Evolutionary conservation across 2,888 invertebrate species (phyloP).

Genomic region (Trachelus iudaicus): DNA sequence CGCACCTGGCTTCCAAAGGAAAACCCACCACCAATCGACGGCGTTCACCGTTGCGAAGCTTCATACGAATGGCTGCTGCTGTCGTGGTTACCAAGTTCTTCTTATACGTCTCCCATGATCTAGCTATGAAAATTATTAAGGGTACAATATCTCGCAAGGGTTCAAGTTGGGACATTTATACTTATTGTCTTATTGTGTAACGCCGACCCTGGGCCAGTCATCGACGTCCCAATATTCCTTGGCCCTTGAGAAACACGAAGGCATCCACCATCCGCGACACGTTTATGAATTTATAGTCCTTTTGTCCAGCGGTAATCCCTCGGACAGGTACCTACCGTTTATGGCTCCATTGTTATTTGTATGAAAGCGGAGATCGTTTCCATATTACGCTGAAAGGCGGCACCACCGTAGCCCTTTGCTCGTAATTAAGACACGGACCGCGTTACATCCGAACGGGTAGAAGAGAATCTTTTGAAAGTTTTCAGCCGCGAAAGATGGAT

Average conservation of each 20-base stretch:
- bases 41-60: conserved; percentile 24
- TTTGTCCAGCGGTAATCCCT: conserved; percentile 45
- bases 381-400: conserved; percentile 35
- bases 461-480: conserved; percentile 58
- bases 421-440: conserved; percentile 55
- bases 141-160: background rate
- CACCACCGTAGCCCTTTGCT: conserved; percentile 34
- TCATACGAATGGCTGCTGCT: background rate
- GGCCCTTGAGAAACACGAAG: background rate
- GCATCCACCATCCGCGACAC: conserved; percentile 34
- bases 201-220: background rate
- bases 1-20: conserved; percentile 58
- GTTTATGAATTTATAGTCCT: conserved; percentile 59
- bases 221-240: background rate
- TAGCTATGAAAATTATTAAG: background rate
- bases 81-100: background rate
- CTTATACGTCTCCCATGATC: background rate
- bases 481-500: conserved; percentile 55
- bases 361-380: conserved; percentile 32
- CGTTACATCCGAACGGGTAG: conserved; percentile 22
- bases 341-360: conserved; percentile 43
- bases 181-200: conserved; percentile 4
- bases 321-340: conserved; percentile 49
- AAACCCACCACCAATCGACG: conserved; percentile 47
- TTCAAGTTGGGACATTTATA: background rate